Evolutionary conservation across 2,113 vertebrate genomes (phyloP).

Genomic region (Camelus dromedarius): DNA sequence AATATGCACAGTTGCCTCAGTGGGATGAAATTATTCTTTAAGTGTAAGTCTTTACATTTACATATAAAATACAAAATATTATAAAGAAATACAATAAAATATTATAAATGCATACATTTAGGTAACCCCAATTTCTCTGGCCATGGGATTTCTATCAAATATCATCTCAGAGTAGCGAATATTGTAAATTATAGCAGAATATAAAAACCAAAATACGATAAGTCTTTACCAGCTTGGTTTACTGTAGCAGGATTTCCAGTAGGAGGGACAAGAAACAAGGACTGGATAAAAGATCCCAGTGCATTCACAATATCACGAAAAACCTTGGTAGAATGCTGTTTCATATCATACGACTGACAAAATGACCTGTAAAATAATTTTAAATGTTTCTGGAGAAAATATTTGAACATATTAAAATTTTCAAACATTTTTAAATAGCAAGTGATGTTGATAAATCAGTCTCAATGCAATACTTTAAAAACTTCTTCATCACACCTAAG

Average conservation of each 20-base stretch:
- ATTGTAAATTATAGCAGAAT: not conserved
- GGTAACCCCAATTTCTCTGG: constrained; percentile 8
- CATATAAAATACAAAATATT: not conserved
- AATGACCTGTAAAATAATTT: constrained; percentile 92
- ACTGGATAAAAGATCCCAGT: constrained; percentile 98
- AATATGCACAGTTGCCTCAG: not conserved
- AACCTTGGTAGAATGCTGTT: constrained; percentile 99
- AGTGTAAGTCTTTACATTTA: constrained; percentile 13
- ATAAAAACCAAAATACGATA: constrained; percentile 36
- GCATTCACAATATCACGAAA: constrained; percentile 99
- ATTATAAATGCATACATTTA: not conserved
- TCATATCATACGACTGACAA: constrained; percentile 99
- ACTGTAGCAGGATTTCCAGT: constrained; percentile 88
- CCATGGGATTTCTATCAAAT: constrained; percentile 1
- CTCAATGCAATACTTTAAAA: not conserved
- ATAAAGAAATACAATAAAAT: not conserved
- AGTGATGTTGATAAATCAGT: constrained; percentile 35
- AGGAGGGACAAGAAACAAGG: constrained; percentile 95
- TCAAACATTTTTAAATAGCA: constrained; percentile 28
- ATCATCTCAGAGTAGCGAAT: not conserved
- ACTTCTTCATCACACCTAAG: constrained; percentile 60
- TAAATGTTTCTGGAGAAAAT: constrained; percentile 56
- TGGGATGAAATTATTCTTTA: constrained; percentile 3
- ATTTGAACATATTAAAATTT: not conserved
- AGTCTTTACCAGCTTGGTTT: constrained; percentile 91